These are phyloP conservation scores for Drosophila mettleri DNA, from an alignment of 2,888 invertebrate species.

Conservation along the genomic window DNA sequence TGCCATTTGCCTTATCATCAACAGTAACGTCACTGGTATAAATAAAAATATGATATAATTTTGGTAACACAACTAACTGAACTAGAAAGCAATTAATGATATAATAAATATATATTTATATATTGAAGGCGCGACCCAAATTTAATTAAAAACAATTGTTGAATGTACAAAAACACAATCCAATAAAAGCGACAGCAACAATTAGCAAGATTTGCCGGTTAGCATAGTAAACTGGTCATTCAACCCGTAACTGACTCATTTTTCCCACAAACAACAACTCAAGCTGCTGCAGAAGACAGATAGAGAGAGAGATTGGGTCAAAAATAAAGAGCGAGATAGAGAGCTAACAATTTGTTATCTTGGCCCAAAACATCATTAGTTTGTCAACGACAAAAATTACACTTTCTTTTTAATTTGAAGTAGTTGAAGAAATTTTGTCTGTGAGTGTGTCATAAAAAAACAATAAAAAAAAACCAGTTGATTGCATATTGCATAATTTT, in stretches of 20 bases:
- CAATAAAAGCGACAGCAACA: conserved; percentile 14
- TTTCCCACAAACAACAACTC: conserved; percentile 32
- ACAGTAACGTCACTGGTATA: too few relatives aligned
- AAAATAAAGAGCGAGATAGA: conserved; percentile 19
- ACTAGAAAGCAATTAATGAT: neutral
- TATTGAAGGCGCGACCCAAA: conserved; percentile 27
- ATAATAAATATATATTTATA: neutral
- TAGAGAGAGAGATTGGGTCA: conserved; percentile 18
- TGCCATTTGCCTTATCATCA: too few relatives aligned
- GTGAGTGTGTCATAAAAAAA: conserved; percentile 17
- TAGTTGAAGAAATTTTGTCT: conserved; percentile 39
- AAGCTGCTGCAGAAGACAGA: neutral
- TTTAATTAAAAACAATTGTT: conserved; percentile 29
- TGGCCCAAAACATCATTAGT: conserved; percentile 31
- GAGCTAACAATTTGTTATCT: conserved; percentile 50
- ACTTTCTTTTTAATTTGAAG: conserved; percentile 76
- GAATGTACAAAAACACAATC: neutral
- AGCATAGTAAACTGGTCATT: conserved; percentile 61
- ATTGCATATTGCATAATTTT: conserved; percentile 48
- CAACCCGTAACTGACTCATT: conserved; percentile 65
- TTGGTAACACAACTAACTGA: neutral
- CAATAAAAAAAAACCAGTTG: conserved; percentile 59
- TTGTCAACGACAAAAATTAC: conserved; percentile 16
- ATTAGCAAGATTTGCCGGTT: conserved; percentile 14
- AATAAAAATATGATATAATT: conserved; percentile 13